These are phyloP conservation scores for Ormia ochracea DNA, from an alignment of 2,888 invertebrate genomes.

Conservation along the genomic window DNA sequence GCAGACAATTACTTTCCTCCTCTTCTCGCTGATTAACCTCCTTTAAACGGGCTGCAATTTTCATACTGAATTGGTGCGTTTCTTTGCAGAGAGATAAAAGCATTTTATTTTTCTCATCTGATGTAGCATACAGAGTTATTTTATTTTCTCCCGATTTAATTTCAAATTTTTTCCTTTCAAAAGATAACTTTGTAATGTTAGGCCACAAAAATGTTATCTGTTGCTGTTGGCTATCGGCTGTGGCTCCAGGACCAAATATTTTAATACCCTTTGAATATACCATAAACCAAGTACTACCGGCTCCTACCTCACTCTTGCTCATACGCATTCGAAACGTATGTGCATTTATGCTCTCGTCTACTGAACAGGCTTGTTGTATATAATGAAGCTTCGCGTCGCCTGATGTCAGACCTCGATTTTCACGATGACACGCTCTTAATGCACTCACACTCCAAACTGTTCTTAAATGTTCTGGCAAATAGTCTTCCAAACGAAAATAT, in stretches of 20 bases:
- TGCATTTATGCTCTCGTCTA: slow-evolving; percentile 91
- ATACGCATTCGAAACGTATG: slow-evolving; percentile 90
- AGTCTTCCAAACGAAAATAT: slow-evolving; percentile 90
- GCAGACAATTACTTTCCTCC: slow-evolving; percentile 84
- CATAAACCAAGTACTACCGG: slow-evolving; percentile 90
- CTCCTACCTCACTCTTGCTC: slow-evolving; percentile 85
- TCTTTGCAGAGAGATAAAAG: slow-evolving; percentile 91
- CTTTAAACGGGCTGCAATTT: slow-evolving; percentile 88
- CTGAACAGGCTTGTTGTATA: slow-evolving; percentile 90
- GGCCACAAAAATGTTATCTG: slow-evolving; percentile 95
- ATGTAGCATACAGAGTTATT: slow-evolving; percentile 92
- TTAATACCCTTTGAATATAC: slow-evolving; percentile 95
- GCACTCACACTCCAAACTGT: slow-evolving; percentile 78
- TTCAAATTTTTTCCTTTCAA: slow-evolving; percentile 98
- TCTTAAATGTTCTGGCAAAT: slow-evolving; percentile 85
- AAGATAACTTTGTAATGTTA: slow-evolving; percentile 95
- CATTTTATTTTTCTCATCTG: slow-evolving; percentile 95
- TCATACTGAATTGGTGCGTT: slow-evolving; percentile 97
- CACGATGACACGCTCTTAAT: slow-evolving; percentile 87
- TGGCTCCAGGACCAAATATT: slow-evolving; percentile 83
- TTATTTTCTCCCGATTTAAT: slow-evolving; percentile 93
- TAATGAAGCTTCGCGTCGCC: slow-evolving; percentile 91
- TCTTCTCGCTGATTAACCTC: slow-evolving; percentile 90
- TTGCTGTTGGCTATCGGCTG: slow-evolving; percentile 78
- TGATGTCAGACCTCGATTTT: slow-evolving; percentile 86